Evolutionary conservation across 1,140 invertebrate genomes (phyloP).

Genomic region (Listronotus bonariensis): DNA sequence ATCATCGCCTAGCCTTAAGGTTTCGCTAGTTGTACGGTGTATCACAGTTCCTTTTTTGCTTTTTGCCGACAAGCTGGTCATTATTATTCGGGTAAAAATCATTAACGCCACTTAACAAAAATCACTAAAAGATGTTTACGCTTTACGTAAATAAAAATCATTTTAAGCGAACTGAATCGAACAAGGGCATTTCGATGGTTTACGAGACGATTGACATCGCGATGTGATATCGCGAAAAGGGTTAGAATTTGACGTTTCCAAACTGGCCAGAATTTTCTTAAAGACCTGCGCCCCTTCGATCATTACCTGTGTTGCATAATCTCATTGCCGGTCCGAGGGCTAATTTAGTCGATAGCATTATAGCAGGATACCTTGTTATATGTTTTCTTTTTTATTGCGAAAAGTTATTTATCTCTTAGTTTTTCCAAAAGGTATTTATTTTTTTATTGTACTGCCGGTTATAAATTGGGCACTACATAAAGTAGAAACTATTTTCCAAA

Average conservation of each 20-base stretch:
- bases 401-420: background rate
- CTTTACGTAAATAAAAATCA: constrained; percentile 24
- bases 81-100: constrained; percentile 8
- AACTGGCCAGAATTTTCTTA: constrained; percentile 19
- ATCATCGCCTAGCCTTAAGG: constrained; percentile 69
- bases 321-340: constrained; percentile 4
- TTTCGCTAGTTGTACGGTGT: constrained; percentile 77
- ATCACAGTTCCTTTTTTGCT: constrained; percentile 61
- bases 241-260: constrained; percentile 33
- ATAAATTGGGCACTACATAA: too few species aligned
- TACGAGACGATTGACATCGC: constrained; percentile 22
- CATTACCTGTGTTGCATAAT: constrained; percentile 27
- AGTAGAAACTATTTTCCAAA: too few species aligned
- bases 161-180: constrained; percentile 34
- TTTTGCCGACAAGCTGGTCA: constrained; percentile 30
- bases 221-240: constrained; percentile 23
- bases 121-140: constrained; percentile 8
- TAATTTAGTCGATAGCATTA: background rate
- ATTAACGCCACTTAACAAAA: constrained; percentile 33
- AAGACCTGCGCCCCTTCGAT: constrained; percentile 16
- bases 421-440: too few species aligned
- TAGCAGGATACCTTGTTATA: background rate
- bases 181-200: constrained; percentile 21
- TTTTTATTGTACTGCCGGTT: too few species aligned
- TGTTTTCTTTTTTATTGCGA: background rate